phyloP scores from a whole-genome alignment of 1,140 invertebrate species.

The Neotoxoptera formosana region DNA sequence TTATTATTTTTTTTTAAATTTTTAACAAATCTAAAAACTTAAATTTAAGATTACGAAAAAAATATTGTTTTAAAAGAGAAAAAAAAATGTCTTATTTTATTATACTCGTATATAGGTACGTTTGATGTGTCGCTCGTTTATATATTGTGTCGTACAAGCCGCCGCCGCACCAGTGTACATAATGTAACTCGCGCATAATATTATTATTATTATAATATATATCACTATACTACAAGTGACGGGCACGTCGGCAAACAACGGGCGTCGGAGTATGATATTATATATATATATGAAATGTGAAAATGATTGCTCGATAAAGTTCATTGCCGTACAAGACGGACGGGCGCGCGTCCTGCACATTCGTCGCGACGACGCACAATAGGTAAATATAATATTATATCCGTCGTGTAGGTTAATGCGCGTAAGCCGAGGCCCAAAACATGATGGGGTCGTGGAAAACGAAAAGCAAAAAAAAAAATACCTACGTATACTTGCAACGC shows the following conservation, averaged over 20 bases:
- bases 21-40: too few relatives aligned
- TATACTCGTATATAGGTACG: too few relatives aligned
- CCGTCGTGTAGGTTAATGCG: too few relatives aligned
- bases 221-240: background rate
- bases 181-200: background rate
- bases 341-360: background rate
- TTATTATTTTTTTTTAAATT: too few relatives aligned
- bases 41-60: too few relatives aligned
- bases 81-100: too few relatives aligned
- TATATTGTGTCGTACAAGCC: background rate
- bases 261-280: background rate
- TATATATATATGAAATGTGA: background rate
- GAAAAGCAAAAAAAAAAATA: background rate
- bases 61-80: too few relatives aligned
- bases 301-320: slow-evolving; percentile 25
- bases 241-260: background rate
- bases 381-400: too few relatives aligned
- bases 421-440: background rate
- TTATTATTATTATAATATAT: too few relatives aligned
- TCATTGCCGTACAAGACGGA: background rate
- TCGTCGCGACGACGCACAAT: too few relatives aligned
- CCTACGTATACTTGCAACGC: background rate
- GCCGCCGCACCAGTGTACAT: background rate
- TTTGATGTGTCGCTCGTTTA: background rate
- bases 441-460: background rate